phyloP scores from a whole-genome alignment of 92 coral and sea anemone genomes.

The Heteractis magnifica region DNA sequence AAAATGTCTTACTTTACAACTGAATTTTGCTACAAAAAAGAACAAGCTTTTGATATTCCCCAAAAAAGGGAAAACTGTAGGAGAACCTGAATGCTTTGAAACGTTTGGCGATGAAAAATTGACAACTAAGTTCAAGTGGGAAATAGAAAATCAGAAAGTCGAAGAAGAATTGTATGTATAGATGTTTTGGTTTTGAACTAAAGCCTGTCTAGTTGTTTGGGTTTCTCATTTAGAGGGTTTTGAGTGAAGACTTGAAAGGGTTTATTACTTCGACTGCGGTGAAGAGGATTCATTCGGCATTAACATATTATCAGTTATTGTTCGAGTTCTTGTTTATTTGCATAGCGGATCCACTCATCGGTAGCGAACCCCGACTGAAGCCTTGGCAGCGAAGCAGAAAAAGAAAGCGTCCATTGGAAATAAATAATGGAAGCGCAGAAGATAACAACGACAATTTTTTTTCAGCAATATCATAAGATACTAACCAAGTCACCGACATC shows the following conservation, averaged over 20 bases:
- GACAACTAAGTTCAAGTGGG: not conserved
- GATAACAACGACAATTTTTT: not conserved
- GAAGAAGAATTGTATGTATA: not conserved
- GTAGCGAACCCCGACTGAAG: not conserved
- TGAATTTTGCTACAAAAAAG: not conserved
- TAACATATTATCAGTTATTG: not conserved
- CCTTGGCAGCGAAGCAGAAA: not conserved
- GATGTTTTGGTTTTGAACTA: constrained; percentile 1
- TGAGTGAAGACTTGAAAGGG: not conserved
- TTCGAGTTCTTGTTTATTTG: not conserved
- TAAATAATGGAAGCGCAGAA: not conserved
- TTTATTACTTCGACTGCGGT: not conserved
- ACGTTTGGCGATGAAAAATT: not conserved
- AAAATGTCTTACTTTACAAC: not conserved
- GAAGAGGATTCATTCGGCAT: not conserved
- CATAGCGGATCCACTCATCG: constrained; percentile 1
- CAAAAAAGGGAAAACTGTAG: not conserved
- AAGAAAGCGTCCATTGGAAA: not conserved
- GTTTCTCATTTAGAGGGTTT: not conserved
- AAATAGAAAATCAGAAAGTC: not conserved
- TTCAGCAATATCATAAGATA: not conserved
- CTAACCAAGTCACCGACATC: constrained; percentile 11
- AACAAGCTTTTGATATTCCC: not conserved
- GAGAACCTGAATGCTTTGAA: not conserved
- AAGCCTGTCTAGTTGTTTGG: not conserved